Evolutionary conservation across 2,113 vertebrate genomes (phyloP), one percentile per base, ranked within the genome.

Genomic region (Malurus alboscapulatus): DNA sequence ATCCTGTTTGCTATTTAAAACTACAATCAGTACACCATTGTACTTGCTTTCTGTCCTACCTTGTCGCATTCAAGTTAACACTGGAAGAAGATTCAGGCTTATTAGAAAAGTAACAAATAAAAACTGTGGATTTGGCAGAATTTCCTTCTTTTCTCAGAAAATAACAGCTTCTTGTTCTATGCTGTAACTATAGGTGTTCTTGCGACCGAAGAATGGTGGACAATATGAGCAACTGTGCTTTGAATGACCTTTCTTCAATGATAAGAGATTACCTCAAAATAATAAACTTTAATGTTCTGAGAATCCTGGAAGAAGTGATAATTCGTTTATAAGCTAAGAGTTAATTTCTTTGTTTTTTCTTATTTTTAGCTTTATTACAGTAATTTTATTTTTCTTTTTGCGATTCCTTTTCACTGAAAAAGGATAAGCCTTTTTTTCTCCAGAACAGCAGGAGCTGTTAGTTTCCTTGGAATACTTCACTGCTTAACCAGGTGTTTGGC

Each of bases 401-500:
- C 74, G 22, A 69, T 74, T 12, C 2, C 1, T 67, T 19, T 81
- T 63, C 13, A 42, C 32, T 90, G 79, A 18, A 87, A 84, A 83
- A 10, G 17, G 12, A 8, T 75, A 87, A 72, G 34, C 8, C 3
- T 19, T 45, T 47, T 76, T 72, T 69, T 59, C 34, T 62, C 32
- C 50, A 24, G 40, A 84, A 65, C 19, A 78, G 26, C 9, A 55
- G 30, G 57, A 66, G 18, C 50, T 83, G 12, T n/a, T 92, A 29
- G n/a, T 71, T 93, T 90, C 27, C n/a, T 90, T 84, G 69, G 74
- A 92, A 57, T 72, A 40, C 68, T 84, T 75, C 48, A 38, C 24
- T 84, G 48, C 50, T 71, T 92, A 87, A 36, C 66, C 62, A 89
- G 77, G 74, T 96, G 87, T 94, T 93, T 83, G 76, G 67, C 75